These are phyloP conservation scores for Lepidurus apus DNA, from an alignment of 1,140 invertebrate genomes.

Conservation along the genomic window DNA sequence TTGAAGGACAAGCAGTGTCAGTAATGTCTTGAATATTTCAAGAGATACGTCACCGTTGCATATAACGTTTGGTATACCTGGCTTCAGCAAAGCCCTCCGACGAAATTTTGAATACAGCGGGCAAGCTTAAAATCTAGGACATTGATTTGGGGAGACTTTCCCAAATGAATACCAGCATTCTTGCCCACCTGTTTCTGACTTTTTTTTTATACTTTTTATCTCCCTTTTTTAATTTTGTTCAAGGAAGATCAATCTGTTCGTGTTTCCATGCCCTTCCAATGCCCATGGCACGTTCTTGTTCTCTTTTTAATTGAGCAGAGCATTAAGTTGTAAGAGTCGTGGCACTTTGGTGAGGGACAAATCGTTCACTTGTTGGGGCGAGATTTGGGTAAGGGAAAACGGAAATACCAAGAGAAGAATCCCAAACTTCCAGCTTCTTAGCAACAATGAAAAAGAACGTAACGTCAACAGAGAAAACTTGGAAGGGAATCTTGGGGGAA, in stretches of 20 bases:
- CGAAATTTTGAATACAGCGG: neutral
- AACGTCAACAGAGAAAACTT: neutral
- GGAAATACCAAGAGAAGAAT: neutral
- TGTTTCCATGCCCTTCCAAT: neutral
- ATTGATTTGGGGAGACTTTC: slow-evolving; percentile 19
- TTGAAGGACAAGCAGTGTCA: neutral
- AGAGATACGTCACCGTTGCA: slow-evolving; percentile 9
- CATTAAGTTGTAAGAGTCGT: slow-evolving; percentile 1
- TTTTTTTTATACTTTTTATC: too few relatives aligned
- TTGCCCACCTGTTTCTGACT: neutral
- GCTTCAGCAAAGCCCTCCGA: neutral
- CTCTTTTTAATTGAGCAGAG: slow-evolving; percentile 4
- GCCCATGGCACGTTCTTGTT: neutral
- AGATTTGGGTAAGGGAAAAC: neutral
- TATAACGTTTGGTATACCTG: neutral
- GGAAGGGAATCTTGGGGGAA: neutral
- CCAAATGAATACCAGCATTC: neutral
- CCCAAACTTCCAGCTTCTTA: neutral
- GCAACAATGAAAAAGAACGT: neutral
- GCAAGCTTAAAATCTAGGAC: neutral
- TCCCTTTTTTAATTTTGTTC: neutral
- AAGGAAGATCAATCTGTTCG: neutral
- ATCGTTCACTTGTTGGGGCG: neutral
- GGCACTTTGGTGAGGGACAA: neutral
- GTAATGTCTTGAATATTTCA: slow-evolving; percentile 9